Evolutionary conservation across 2,888 invertebrate species (phyloP).

Genomic region (Oxyscelio sp.): DNA sequence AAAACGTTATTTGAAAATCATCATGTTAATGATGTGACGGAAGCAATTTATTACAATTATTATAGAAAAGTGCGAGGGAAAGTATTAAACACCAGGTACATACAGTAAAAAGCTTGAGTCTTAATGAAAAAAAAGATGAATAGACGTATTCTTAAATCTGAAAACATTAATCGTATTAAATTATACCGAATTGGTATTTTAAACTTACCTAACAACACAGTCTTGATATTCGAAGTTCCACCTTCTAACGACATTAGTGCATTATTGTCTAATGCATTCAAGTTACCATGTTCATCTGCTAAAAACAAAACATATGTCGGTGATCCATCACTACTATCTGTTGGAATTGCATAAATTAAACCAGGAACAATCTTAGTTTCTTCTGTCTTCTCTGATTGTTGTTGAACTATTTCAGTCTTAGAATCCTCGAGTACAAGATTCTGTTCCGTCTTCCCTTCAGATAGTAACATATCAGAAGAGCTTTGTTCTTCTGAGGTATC

Average conservation of each 20-base stretch:
- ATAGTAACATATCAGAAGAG: slow-evolving; percentile 76
- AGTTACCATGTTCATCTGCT: slow-evolving; percentile 92
- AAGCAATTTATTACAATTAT: too few species aligned
- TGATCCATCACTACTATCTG: slow-evolving; percentile 92
- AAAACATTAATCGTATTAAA: too few species aligned
- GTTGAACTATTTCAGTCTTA: slow-evolving; percentile 34
- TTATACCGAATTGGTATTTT: too few species aligned
- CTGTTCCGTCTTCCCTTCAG: slow-evolving; percentile 74
- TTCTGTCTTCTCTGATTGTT: slow-evolving; percentile 71
- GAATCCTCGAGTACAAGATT: slow-evolving; percentile 73
- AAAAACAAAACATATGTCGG: slow-evolving; percentile 93
- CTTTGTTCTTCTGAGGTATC: slow-evolving; percentile 78
- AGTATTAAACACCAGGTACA: too few species aligned
- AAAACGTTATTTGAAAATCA: too few species aligned
- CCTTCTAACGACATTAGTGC: slow-evolving; percentile 89
- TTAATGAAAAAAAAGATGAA: too few species aligned
- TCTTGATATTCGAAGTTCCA: background rate
- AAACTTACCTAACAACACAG: slow-evolving; percentile 26
- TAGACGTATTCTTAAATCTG: too few species aligned
- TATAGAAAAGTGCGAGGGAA: too few species aligned
- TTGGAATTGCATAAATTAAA: slow-evolving; percentile 92
- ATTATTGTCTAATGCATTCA: slow-evolving; percentile 92
- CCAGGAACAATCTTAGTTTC: slow-evolving; percentile 90
- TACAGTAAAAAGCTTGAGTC: too few species aligned
- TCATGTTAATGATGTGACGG: too few species aligned